A percentile compares a stretch with the other conserved stretches of the same genome.
These are phyloP conservation scores for Ophioninae sp. DNA, from an alignment of 2,888 invertebrate species.

Conservation along the genomic window DNA sequence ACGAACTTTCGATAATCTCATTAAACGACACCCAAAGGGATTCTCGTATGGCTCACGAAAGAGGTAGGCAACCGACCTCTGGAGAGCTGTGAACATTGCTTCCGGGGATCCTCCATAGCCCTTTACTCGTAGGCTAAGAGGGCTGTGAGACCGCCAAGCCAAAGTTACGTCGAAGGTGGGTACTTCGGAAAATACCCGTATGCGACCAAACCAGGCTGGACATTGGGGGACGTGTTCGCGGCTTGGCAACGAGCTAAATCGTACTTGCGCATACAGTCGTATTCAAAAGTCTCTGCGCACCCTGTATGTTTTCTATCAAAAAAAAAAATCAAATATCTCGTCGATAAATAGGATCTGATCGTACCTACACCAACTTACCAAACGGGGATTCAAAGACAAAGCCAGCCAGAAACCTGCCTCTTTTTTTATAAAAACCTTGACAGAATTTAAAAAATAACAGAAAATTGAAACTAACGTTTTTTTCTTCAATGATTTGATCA, in stretches of 20 bases:
- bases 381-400: no score
- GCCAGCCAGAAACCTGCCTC: no score
- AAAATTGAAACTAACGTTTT: no score
- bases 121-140: neutral
- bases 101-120: neutral
- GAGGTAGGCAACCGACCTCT: neutral
- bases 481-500: no score
- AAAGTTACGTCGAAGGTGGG: slow-evolving; percentile 1
- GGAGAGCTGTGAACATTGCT: neutral
- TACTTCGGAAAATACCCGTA: slow-evolving; percentile 3
- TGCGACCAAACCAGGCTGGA: slow-evolving; percentile 13
- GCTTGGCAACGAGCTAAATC: slow-evolving; percentile 22
- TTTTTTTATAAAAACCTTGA: no score
- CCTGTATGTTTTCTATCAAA: no score
- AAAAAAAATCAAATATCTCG: no score
- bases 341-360: no score
- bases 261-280: neutral
- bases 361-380: no score
- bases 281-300: no score
- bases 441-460: no score
- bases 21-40: slow-evolving; percentile 68
- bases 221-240: slow-evolving; percentile 23
- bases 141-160: neutral
- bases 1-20: slow-evolving; percentile 74
- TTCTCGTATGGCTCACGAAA: slow-evolving; percentile 11